A percentile compares a stretch with the other conserved stretches of the same genome.
Conservation (phyloP, 2,888 invertebrate species). For the Caenorhabditis sp. region DNA sequence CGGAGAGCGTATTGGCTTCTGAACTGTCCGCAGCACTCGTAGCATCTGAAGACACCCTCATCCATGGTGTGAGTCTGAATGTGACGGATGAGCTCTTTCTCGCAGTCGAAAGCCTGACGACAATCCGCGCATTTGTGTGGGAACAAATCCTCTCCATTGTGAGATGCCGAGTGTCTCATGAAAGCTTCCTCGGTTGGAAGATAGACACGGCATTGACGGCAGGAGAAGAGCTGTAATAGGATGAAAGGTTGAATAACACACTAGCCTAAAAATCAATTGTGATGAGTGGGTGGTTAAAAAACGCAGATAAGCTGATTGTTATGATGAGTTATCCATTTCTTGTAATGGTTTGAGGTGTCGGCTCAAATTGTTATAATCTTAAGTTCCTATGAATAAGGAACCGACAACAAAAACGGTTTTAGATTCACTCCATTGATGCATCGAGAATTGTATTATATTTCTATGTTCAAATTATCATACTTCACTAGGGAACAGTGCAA, state of each 20-base stretch:
- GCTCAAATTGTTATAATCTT: not conserved
- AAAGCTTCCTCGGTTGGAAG: slow-evolving; percentile 81
- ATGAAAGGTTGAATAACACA: not conserved
- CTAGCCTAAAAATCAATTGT: slow-evolving; percentile 19
- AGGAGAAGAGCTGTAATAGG: slow-evolving; percentile 76
- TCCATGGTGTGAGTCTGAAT: slow-evolving; percentile 72
- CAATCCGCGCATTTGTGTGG: slow-evolving; percentile 70
- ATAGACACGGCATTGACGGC: slow-evolving; percentile 80
- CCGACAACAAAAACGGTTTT: not conserved
- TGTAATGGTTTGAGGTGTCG: not conserved
- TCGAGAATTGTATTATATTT: too few relatives aligned
- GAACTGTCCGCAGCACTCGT: slow-evolving; percentile 76
- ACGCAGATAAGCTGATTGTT: not conserved
- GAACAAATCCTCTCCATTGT: slow-evolving; percentile 76
- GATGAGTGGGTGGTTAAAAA: slow-evolving; percentile 20
- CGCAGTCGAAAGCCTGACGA: slow-evolving; percentile 73
- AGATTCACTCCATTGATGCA: not conserved
- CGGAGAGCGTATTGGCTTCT: slow-evolving; percentile 77
- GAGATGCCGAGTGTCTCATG: slow-evolving; percentile 80
- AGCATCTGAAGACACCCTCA: slow-evolving; percentile 77
- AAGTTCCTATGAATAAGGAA: not conserved
- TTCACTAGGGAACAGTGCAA: too few relatives aligned
- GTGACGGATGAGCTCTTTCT: slow-evolving; percentile 76
- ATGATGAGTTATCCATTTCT: not conserved
- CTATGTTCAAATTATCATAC: too few relatives aligned